Percentiles rank a stretch among this genome's conserved stretches.
phyloP scores from a whole-genome alignment of 2,888 invertebrate genomes.

The Pseudococcus viburni region DNA sequence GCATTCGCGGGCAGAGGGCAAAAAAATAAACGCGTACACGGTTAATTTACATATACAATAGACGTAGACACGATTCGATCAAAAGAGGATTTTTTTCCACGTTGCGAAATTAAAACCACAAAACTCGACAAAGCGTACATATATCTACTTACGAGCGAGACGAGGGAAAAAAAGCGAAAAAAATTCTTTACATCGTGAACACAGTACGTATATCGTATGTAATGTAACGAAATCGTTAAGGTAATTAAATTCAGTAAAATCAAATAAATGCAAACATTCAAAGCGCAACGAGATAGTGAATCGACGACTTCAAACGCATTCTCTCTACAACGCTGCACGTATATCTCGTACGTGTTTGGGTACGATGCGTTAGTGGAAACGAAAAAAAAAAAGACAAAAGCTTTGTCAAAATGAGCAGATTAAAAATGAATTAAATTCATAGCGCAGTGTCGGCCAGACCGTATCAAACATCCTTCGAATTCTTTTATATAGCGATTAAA shows the following conservation, averaged over 20 bases:
- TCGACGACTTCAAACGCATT: slow-evolving; percentile 47
- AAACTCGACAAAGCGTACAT: slow-evolving; percentile 45
- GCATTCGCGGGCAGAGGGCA: neutral
- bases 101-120: slow-evolving; percentile 47
- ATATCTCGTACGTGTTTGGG: neutral
- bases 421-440: slow-evolving; percentile 48
- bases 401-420: slow-evolving; percentile 38
- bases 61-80: slow-evolving; percentile 4
- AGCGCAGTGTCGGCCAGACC: neutral
- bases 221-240: slow-evolving; percentile 20
- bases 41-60: slow-evolving; percentile 39
- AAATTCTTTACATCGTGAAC: neutral
- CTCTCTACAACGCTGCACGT: neutral
- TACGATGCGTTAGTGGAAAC: neutral
- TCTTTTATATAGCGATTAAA: slow-evolving; percentile 5
- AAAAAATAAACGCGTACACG: neutral
- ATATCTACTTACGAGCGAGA: neutral
- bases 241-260: slow-evolving; percentile 47
- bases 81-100: slow-evolving; percentile 18
- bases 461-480: slow-evolving; percentile 30
- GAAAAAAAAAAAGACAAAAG: slow-evolving; percentile 31
- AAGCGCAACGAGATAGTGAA: slow-evolving; percentile 23
- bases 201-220: neutral
- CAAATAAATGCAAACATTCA: slow-evolving; percentile 23
- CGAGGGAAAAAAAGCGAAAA: neutral